phyloP scores from a whole-genome alignment of 2,797 vertebrate genomes.

The Dryobates pubescens region DNA sequence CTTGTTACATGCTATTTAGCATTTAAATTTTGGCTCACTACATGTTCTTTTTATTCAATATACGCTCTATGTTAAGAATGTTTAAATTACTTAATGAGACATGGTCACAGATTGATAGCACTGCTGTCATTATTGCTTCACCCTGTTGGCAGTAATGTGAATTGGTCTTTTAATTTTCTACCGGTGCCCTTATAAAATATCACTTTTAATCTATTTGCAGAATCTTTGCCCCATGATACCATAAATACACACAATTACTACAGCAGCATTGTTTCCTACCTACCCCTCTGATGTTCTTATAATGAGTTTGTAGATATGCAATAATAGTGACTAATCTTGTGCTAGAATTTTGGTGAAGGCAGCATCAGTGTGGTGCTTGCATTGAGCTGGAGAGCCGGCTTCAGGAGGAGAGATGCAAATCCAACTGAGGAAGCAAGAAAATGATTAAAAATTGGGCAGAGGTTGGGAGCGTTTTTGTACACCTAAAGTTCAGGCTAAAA shows the following conservation, averaged over 20 bases:
- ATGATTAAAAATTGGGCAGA: background rate
- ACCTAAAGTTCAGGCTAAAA: background rate
- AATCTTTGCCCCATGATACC: background rate
- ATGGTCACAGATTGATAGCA: background rate
- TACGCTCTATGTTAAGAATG: background rate
- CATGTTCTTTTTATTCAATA: background rate
- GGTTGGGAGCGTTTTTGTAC: background rate
- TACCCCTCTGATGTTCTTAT: background rate
- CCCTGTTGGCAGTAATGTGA: background rate
- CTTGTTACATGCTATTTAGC: background rate
- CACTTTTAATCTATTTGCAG: background rate
- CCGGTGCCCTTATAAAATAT: background rate
- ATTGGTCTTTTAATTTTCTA: background rate
- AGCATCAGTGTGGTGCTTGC: background rate
- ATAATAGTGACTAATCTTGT: background rate
- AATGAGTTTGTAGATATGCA: background rate
- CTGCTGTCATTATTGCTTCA: background rate
- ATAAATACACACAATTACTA: background rate
- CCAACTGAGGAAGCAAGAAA: background rate
- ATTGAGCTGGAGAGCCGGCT: background rate
- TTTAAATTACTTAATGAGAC: conserved; percentile 5
- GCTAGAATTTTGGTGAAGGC: background rate
- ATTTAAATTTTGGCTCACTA: background rate
- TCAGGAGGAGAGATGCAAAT: background rate
- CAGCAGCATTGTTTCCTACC: background rate